Evolutionary conservation across 2,113 vertebrate species (phyloP).

Genomic region (Eurystomus gularis): DNA sequence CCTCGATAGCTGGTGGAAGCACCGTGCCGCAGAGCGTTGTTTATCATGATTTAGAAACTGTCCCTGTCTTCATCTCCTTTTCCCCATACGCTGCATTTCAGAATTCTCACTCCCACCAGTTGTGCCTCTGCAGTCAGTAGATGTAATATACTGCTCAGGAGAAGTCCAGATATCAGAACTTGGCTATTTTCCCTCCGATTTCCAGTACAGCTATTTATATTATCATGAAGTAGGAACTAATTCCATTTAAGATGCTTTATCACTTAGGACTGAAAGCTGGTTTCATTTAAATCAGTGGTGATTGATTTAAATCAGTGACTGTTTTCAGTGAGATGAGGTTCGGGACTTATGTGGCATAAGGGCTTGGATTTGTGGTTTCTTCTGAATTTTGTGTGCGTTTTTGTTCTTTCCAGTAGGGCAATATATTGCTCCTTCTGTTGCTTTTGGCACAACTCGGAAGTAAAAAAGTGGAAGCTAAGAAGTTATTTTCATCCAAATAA

Average conservation of each 20-base stretch:
- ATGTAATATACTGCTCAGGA: not conserved
- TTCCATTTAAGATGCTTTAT: not conserved
- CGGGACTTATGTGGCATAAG: not conserved
- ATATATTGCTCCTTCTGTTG: not conserved
- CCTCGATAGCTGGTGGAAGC: not conserved
- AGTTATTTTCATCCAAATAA: constrained; percentile 8
- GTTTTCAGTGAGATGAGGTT: not conserved
- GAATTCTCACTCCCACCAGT: not conserved
- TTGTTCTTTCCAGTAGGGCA: constrained; percentile 1
- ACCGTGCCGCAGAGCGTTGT: not conserved
- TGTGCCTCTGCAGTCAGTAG: not conserved
- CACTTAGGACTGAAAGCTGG: not conserved
- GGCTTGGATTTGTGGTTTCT: not conserved
- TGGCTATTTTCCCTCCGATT: not conserved
- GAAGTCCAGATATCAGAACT: not conserved
- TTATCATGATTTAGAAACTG: not conserved
- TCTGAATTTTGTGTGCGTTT: not conserved
- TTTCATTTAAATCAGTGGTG: not conserved
- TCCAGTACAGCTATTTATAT: not conserved
- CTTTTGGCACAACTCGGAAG: not conserved
- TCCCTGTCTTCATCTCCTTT: not conserved
- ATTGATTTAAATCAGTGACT: too few species aligned
- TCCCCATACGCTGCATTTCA: not conserved
- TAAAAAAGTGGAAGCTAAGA: not conserved
- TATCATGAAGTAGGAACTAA: not conserved